phyloP scores from a whole-genome alignment of 2,888 invertebrate species.

The Monoplex corrugatus region DNA sequence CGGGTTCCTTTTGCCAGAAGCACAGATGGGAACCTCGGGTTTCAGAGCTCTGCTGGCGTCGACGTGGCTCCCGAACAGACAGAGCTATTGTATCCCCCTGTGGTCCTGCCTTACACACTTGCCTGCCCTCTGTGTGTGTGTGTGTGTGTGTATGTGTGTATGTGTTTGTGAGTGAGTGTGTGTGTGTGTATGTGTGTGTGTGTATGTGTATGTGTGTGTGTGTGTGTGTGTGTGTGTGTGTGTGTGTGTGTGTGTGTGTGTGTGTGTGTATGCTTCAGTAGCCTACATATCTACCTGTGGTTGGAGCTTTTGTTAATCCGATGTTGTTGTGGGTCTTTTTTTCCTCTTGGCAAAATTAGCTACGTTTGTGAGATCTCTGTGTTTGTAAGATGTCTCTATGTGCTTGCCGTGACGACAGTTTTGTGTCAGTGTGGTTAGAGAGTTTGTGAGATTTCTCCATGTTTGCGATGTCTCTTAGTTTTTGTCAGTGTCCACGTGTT shows the following conservation, averaged over 20 bases:
- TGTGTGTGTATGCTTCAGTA: background rate
- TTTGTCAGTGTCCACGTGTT: too few species aligned
- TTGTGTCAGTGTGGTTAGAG: too few species aligned
- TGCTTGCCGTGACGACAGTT: too few species aligned
- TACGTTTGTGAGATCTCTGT: too few species aligned
- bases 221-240: background rate
- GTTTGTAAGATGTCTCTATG: too few species aligned
- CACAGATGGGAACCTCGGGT: background rate
- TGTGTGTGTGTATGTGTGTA: background rate
- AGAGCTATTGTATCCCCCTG: slow-evolving; percentile 8
- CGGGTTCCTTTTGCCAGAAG: background rate
- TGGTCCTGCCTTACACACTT: background rate
- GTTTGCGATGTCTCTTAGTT: too few species aligned
- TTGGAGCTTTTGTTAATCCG: too few species aligned
- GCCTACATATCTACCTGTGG: too few species aligned
- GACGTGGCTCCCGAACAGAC: background rate
- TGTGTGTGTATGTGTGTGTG: background rate
- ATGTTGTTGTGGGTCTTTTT: too few species aligned
- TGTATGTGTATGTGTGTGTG: background rate
- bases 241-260: background rate
- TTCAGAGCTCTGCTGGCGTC: background rate
- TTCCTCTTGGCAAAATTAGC: too few species aligned
- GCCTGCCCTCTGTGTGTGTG: background rate
- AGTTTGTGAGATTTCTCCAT: too few species aligned
- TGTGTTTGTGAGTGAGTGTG: background rate